Conservation (phyloP, 2,888 invertebrate species). For the Agapostemon virescens region DNA sequence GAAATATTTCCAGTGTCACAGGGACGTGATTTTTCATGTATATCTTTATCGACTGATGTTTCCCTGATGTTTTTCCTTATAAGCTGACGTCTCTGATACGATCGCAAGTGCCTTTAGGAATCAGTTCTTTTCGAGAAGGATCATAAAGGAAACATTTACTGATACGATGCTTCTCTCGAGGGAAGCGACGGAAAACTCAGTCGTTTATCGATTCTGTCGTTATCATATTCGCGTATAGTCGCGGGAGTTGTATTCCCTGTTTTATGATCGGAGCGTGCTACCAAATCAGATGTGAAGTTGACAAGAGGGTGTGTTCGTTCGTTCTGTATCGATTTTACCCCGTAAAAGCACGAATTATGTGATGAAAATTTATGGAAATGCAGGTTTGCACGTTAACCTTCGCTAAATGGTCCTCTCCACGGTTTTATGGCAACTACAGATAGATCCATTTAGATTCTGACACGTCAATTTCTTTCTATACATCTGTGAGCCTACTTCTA, state of each 20-base stretch:
- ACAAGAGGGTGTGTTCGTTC: neutral
- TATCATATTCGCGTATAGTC: neutral
- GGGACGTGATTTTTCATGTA: neutral
- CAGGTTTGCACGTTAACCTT: neutral
- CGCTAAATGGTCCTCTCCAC: neutral
- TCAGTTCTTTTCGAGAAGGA: neutral
- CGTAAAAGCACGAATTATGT: neutral
- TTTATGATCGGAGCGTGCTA: neutral
- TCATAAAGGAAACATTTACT: constrained; percentile 9
- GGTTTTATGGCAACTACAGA: too few species aligned
- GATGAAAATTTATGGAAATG: neutral
- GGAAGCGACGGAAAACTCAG: neutral
- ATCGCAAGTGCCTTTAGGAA: neutral
- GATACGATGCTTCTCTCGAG: neutral
- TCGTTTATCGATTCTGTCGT: neutral
- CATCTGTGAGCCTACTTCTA: too few species aligned
- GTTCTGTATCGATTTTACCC: neutral
- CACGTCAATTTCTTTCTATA: too few species aligned
- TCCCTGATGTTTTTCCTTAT: neutral
- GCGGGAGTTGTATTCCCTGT: neutral
- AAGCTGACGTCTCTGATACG: neutral
- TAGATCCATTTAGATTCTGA: too few species aligned
- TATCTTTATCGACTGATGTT: neutral
- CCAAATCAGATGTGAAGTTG: neutral
- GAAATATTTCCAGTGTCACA: neutral